A percentile compares a stretch with the other conserved stretches of the same genome.
phyloP scores from a whole-genome alignment of 2,888 invertebrate genomes.

The Polymixis lichenea region DNA sequence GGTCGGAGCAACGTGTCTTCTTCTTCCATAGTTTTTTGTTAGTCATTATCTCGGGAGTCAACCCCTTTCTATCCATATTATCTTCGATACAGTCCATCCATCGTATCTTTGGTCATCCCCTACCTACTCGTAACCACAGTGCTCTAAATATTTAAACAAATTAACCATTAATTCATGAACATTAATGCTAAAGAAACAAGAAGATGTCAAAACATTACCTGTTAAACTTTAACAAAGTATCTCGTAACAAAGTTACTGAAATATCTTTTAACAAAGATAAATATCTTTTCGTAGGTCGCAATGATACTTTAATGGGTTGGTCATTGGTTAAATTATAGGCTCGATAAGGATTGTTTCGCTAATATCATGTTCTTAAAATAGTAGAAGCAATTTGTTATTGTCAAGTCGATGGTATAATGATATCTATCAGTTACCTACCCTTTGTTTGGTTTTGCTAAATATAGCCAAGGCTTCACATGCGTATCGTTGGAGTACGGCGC shows the following conservation, averaged over 20 bases:
- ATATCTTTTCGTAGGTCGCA: slow-evolving; percentile 1
- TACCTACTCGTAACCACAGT: too few relatives aligned
- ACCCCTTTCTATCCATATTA: too few relatives aligned
- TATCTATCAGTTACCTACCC: too few relatives aligned
- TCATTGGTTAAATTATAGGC: slow-evolving; percentile 28
- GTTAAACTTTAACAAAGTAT: neutral
- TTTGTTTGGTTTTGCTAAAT: slow-evolving; percentile 55
- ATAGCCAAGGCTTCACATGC: slow-evolving; percentile 58
- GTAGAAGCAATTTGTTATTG: slow-evolving; percentile 1
- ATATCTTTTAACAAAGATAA: slow-evolving; percentile 10
- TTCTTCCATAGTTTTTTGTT: too few relatives aligned
- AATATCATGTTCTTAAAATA: slow-evolving; percentile 5
- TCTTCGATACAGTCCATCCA: too few relatives aligned
- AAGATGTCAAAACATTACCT: too few relatives aligned
- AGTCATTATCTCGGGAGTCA: too few relatives aligned
- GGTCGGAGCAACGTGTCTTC: too few relatives aligned
- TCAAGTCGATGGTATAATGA: neutral
- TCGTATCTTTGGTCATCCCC: too few relatives aligned
- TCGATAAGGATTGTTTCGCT: slow-evolving; percentile 14
- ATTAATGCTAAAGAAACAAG: neutral
- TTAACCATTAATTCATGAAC: neutral
- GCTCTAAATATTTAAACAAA: neutral
- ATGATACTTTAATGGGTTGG: slow-evolving; percentile 9
- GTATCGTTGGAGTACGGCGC: slow-evolving; percentile 15
- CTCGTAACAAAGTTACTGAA: neutral